A percentile compares a stretch with the other conserved stretches of the same genome.
These are phyloP conservation scores for Semaprochilodus insignis DNA, from an alignment of 2,797 vertebrate species.

Conservation along the genomic window DNA sequence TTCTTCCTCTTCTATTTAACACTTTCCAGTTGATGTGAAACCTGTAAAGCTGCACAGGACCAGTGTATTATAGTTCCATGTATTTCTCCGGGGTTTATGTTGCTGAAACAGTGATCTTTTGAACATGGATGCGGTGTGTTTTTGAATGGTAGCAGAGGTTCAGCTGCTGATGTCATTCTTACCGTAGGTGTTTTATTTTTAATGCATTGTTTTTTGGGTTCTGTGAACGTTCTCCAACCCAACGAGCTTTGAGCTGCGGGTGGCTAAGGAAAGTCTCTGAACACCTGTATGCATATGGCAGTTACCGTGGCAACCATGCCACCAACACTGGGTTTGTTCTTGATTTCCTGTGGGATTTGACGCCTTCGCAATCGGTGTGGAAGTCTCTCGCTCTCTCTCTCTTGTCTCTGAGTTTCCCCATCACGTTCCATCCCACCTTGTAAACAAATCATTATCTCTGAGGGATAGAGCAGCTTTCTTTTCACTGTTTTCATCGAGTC, in stretches of 20 bases:
- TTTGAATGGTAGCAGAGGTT: no score
- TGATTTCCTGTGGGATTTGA: conserved; percentile 69
- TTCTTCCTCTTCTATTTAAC: no score
- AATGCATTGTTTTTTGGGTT: background rate
- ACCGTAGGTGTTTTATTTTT: background rate
- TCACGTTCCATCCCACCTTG: conserved; percentile 37
- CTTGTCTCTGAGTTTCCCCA: conserved; percentile 44
- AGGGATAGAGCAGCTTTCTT: background rate
- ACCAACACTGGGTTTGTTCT: conserved; percentile 44
- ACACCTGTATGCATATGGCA: conserved; percentile 62
- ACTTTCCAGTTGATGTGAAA: no score
- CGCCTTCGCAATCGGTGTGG: conserved; percentile 48
- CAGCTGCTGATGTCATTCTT: no score
- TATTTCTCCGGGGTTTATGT: no score
- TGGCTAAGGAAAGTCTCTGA: conserved; percentile 41
- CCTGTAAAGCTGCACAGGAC: no score
- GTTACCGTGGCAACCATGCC: conserved; percentile 67
- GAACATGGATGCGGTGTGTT: no score
- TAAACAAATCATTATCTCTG: conserved; percentile 38
- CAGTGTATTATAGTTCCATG: no score
- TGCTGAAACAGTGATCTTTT: no score
- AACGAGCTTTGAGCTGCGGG: background rate
- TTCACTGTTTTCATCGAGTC: background rate
- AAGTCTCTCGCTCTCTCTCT: conserved; percentile 48
- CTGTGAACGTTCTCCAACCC: background rate